Evolutionary conservation across 2,797 vertebrate species (phyloP), one percentile per base, ranked within the genome.

Genomic region (Pyrocephalus nanus): DNA sequence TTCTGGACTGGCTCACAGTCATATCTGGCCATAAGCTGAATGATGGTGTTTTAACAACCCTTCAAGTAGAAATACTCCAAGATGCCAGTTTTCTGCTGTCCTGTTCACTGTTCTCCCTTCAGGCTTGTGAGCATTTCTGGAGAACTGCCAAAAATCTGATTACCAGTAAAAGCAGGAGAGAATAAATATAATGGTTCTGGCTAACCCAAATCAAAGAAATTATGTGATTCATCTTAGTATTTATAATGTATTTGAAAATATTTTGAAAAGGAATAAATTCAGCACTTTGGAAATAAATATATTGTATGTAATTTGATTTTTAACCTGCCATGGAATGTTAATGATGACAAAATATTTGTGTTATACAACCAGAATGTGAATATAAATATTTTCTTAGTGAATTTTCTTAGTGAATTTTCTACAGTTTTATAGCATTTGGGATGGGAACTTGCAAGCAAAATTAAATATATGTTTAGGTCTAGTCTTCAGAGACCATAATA

Each of bases 271-370:
- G 38, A 90, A 92, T 91, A 75, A 58, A 78, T 88, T 75, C 78
- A 84, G 26, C 17, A 75, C 60, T 92, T 91, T 86, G 32, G 70
- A 94, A 94, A 93, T 76, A 96, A 93, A 91, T 91, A 84, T 70
- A 91, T 92, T 92, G 90, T 73, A 88, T 27, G 48, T 34, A 76
- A 86, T 95, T 92, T 93, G 79, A 88, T 93, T 94, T 96, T 91
- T 78, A 92, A 91, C 76, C 79, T 88, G 76, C 58, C 12, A 45
- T 64, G 89, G 91, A 94, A 96, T 84, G 70, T 75, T 95, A 96
- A 96, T 88, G 76, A 73, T 92, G 91, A 76, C 76, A 95, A 96
- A 96, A 96, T 95, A 93, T 93, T 96, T 94, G 62, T 90, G 43
- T 88, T 95, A 64, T 57, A 86, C 25, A 90, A 70, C 36, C 58